Evolutionary conservation across 2,113 vertebrate genomes (phyloP), one percentile per base, ranked within the genome.

Genomic region (Illadopsis cleaveri): DNA sequence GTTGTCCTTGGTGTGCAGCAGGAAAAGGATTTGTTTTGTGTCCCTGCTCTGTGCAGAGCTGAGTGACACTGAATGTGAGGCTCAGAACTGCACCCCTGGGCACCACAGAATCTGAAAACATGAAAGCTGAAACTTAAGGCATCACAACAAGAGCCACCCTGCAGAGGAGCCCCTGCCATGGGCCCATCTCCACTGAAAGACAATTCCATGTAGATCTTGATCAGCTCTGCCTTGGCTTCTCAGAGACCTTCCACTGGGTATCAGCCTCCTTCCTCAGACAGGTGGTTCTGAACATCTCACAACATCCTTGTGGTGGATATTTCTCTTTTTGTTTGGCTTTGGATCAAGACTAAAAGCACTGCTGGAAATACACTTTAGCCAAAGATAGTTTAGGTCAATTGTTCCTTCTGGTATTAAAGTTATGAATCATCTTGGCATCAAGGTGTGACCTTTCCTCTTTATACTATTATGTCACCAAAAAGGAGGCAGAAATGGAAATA

Each of bases 401-500:
- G 96, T 96, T 95, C 94, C 91, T 97, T 71, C 93, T 96, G 82
- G 94, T 96, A 96, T 96, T 97, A 96, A 97, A 96, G 81, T 88
- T 96, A 83, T 97, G 94, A 96, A 96, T 96, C 96, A 96, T 97
- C 93, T 88, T 97, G 96, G 96, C 95, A 90, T 95, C 92, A 97
- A 96, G 96, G 95, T 96, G 70, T 80, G 91, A 96, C 94, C 94
- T 95, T 95, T 96, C 87, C 68, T 97, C 82, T 93, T 95, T 38
- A 90, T 61, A 9, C 79, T 80, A 83, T 95, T 97, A 94, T 96
- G 93, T 96, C 94, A 96, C 92, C 85, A 77, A 97, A 96, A 95
- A 93, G 82, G 78, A 96, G 85, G 85, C 70, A 96, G 92, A 94
- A 96, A 95, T 93, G 96, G 95, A 97, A 96, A 97, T 94, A 73